A percentile compares a stretch with the other conserved stretches of the same genome.
Evolutionary conservation across 2,888 invertebrate species (phyloP).

Genomic region (Platycnemis pennipes): DNA sequence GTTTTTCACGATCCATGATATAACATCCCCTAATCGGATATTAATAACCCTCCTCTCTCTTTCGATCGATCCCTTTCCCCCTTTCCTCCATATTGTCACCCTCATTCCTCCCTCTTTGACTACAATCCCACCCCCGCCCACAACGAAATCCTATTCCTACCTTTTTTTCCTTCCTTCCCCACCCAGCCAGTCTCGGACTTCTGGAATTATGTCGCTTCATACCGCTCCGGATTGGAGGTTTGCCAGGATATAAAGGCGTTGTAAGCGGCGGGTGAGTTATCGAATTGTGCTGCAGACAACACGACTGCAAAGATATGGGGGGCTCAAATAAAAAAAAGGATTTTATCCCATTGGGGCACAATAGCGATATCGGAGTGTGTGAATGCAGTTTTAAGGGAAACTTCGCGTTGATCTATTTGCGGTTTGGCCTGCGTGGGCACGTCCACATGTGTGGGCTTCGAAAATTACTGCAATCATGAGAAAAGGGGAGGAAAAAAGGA

Average conservation of each 20-base stretch:
- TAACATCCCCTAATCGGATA: not conserved
- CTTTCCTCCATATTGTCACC: not conserved
- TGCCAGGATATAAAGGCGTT: not conserved
- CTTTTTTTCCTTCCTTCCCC: not conserved
- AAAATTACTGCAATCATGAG: not conserved
- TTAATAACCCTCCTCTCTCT: not conserved
- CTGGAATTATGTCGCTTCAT: not conserved
- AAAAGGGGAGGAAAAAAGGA: no score
- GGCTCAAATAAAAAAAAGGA: not conserved
- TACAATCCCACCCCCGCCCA: no score
- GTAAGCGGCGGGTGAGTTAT: constrained; percentile 18
- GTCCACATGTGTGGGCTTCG: not conserved
- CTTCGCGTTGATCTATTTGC: not conserved
- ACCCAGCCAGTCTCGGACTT: not conserved
- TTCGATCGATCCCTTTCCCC: not conserved
- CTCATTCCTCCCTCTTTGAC: not conserved
- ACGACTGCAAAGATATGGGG: not conserved
- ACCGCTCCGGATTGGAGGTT: not conserved
- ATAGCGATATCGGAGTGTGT: not conserved
- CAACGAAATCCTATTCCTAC: not conserved
- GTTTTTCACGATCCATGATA: not conserved
- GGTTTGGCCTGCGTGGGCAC: not conserved
- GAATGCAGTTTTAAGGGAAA: not conserved
- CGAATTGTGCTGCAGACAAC: not conserved
- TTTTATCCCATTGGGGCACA: not conserved